Percentiles rank a stretch among this genome's conserved stretches.
phyloP scores from a whole-genome alignment of 2,888 invertebrate genomes.

The Anthophora plumipes region DNA sequence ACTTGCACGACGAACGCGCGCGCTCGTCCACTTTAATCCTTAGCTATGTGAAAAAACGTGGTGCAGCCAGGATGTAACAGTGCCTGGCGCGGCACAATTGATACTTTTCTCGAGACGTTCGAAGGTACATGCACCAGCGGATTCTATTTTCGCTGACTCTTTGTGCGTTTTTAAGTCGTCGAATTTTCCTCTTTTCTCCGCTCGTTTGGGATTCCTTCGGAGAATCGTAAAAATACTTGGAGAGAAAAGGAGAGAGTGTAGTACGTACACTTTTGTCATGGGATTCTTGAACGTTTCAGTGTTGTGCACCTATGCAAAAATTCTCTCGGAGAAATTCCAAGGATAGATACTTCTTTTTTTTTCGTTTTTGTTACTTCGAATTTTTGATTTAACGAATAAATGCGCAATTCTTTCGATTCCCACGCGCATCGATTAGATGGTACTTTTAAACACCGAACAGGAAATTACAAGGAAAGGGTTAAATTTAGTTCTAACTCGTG shows the following conservation, averaged over 20 bases:
- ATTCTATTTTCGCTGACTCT: background rate
- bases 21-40: conserved; percentile 57
- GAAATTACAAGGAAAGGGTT: no score
- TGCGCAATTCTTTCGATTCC: no score
- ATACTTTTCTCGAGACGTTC: conserved; percentile 23
- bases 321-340: no score
- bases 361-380: no score
- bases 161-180: background rate
- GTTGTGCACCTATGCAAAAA: no score
- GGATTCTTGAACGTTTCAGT: no score
- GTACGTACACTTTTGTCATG: background rate
- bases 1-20: conserved; percentile 56
- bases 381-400: no score
- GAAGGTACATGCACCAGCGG: background rate
- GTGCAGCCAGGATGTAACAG: conserved; percentile 59
- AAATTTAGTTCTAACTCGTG: no score
- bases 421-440: no score
- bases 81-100: conserved; percentile 51
- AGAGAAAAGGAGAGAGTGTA: no score
- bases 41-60: conserved; percentile 52
- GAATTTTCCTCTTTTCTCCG: background rate
- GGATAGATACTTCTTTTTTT: no score
- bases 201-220: background rate
- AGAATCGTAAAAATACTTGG: background rate
- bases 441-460: no score